Evolutionary conservation across 2,797 vertebrate species (phyloP).

Genomic region (Sorex maritimensis): DNA sequence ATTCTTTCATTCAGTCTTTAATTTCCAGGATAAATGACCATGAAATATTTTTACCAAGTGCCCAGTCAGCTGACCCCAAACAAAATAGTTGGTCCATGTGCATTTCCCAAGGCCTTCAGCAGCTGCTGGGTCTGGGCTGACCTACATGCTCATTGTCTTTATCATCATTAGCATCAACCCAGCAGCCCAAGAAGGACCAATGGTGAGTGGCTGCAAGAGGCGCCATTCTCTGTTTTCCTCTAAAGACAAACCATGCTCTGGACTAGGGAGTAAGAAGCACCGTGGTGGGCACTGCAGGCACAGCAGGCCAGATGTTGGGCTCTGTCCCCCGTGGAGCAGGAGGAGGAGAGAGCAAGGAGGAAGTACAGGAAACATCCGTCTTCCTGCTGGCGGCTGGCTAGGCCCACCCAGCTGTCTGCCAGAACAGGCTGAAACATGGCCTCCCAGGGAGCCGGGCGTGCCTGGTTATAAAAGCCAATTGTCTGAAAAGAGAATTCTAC

Average conservation of each 20-base stretch:
- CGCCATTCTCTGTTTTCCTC: conserved; percentile 58
- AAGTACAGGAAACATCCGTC: conserved; percentile 78
- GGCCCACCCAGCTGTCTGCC: conserved; percentile 76
- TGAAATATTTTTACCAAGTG: neutral
- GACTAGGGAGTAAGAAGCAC: conserved; percentile 46
- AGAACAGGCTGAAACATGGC: conserved; percentile 77
- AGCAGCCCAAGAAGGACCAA: neutral
- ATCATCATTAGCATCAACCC: neutral
- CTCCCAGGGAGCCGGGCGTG: neutral
- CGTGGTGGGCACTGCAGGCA: neutral
- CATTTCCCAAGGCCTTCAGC: neutral
- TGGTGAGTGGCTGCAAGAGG: neutral
- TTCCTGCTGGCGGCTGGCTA: conserved; percentile 80
- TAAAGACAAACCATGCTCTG: fast-evolving
- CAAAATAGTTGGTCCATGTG: neutral
- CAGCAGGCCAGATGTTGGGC: conserved; percentile 74
- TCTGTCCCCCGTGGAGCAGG: neutral
- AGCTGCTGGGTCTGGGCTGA: neutral
- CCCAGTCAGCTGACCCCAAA: neutral
- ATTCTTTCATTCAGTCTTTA: neutral
- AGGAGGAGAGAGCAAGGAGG: conserved; percentile 63
- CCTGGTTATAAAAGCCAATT: conserved; percentile 74
- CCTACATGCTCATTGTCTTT: fast-evolving
- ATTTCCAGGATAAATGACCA: neutral
- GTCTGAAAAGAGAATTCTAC: conserved; percentile 81